A percentile compares a stretch with the other conserved stretches of the same genome.
Evolutionary conservation across 2,113 vertebrate species (phyloP).

Genomic region (Tachycineta bicolor): DNA sequence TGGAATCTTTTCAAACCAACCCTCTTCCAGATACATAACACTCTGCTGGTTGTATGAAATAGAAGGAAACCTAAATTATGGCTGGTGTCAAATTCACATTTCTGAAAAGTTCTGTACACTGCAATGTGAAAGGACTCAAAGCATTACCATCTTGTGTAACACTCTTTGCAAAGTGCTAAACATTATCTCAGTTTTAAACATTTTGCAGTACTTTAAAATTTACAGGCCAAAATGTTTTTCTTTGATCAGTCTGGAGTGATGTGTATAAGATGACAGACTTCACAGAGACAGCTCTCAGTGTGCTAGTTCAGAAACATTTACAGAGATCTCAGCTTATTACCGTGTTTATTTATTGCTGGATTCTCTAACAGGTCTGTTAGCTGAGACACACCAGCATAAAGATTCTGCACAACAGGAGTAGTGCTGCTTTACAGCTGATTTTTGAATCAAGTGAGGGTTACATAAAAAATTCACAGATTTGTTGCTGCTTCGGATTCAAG

Average conservation of each 20-base stretch:
- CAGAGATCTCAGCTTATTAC: not conserved
- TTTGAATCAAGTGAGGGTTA: not conserved
- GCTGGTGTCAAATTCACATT: not conserved
- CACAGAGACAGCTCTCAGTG: not conserved
- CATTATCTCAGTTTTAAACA: conserved; percentile 7
- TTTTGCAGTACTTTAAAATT: conserved; percentile 24
- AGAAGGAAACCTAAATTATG: not conserved
- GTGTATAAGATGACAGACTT: not conserved
- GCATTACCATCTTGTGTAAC: not conserved
- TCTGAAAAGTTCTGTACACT: not conserved
- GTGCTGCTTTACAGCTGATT: not conserved
- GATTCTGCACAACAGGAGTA: not conserved
- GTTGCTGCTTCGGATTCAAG: not conserved
- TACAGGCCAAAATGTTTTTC: conserved; percentile 16
- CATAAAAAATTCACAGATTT: not conserved
- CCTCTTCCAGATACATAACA: not conserved
- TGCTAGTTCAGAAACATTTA: not conserved
- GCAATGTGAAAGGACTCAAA: not conserved
- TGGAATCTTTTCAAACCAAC: not conserved
- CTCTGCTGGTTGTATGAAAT: not conserved
- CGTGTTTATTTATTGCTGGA: conserved; percentile 29
- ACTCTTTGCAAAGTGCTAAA: not conserved
- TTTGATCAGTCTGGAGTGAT: conserved; percentile 32
- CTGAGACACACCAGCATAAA: not conserved
- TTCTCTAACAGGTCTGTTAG: not conserved